Base-by-base conservation (phyloP, 2,113 vertebrate species). In the Syngnathus floridae region DNA sequence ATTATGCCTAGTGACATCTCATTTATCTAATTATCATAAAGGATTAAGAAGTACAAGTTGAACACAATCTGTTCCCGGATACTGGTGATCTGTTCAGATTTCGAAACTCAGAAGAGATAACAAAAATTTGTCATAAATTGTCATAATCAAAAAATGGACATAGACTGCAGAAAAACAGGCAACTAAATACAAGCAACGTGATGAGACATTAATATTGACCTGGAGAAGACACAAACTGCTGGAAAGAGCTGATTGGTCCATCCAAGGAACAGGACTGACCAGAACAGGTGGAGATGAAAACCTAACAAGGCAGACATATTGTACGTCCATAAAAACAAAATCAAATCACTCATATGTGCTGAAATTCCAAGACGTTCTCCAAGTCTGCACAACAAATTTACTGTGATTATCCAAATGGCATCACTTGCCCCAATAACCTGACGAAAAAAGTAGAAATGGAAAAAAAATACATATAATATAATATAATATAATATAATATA, bases 21-120 rank as follows among this genome's bases (percentile, higher is more conserved):
- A 22, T 74, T 71, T 64, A 67, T 71, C 84, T 76, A 79, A 86
- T 82, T 81, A 40, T 37, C 5, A 37, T 9, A 2, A 38, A 7
- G 12, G 36, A 38, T 61, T 21, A 61, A 21, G 40, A 43, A 7
- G 12, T 61, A 14, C 38, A 61, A 14, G 11, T 43, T 14, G 41
- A 7, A 22, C 5, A 22, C 35, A 41, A 43, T 41, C 35, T 17
- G 36, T 17, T 2, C 36, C 36, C 4, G 8, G 13, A 57, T 57
- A 35, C 22, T n/a, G 31, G 7, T n/a, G 11, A n/a, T 56, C 36
- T 56, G 31, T 55, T 31, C 52, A 21, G n/a, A 35, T 58, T 35
- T 35, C 31, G 9, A 36, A 59, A 59, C 16, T 7, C 37, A 40
- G n/a, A 11, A 2, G 14, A 60, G 19, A 19, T 19, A 4, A 41